A percentile compares a stretch with the other conserved stretches of the same genome.
These are phyloP conservation scores for Neosalanx taihuensis DNA, from an alignment of 2,797 vertebrate species.

Conservation along the genomic window DNA sequence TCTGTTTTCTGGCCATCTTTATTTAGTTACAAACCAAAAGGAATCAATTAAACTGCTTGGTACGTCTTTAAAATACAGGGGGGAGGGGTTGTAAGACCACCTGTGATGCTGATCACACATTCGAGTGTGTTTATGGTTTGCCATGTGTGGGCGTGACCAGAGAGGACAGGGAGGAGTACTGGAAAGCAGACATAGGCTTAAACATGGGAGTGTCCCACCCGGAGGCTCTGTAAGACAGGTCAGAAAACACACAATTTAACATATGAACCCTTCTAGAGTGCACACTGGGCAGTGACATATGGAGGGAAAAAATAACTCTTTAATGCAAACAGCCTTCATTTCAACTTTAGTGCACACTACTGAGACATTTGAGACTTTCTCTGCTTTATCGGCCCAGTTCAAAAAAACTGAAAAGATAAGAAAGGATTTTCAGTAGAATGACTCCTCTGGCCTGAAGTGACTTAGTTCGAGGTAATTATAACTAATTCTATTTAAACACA, in stretches of 20 bases:
- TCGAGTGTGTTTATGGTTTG: constrained; percentile 2
- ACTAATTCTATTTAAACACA: neutral
- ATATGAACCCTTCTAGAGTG: neutral
- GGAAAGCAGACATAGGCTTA: constrained; percentile 57
- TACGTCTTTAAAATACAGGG: neutral
- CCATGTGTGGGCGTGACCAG: constrained; percentile 39
- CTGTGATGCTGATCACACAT: neutral
- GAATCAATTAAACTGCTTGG: neutral
- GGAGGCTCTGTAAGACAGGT: constrained; percentile 42
- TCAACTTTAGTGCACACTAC: too few relatives aligned
- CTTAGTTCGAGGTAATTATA: neutral
- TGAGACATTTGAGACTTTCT: too few relatives aligned
- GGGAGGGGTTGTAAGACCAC: neutral
- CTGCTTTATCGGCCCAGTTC: too few relatives aligned
- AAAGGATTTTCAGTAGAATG: too few relatives aligned
- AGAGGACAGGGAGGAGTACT: constrained; percentile 64
- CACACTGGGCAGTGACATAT: neutral
- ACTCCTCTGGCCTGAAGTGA: neutral
- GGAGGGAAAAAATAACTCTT: neutral
- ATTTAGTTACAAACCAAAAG: neutral
- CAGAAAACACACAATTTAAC: constrained; percentile 6
- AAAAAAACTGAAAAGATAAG: too few relatives aligned
- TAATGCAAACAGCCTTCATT: too few relatives aligned
- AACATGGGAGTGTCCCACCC: constrained; percentile 63
- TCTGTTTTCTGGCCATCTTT: neutral